Conservation (phyloP, 35 echinoderm and acorn worm species). For the Apostichopus japonicus region DNA sequence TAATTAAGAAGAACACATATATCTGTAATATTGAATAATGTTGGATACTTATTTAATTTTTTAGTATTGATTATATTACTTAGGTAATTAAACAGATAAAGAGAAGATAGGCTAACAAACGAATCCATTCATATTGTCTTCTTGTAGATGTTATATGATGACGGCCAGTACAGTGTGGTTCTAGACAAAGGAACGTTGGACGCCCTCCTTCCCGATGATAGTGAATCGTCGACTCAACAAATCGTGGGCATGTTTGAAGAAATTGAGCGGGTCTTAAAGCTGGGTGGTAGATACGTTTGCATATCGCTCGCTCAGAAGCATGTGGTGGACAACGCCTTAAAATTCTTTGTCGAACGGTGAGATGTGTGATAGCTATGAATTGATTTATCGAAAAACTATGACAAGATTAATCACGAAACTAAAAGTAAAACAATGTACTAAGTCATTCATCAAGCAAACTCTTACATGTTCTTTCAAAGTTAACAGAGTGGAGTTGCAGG, state of each 20-base stretch:
- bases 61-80: too few relatives aligned
- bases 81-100: too few relatives aligned
- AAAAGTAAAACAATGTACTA: too few relatives aligned
- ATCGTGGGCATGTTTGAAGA: constrained; percentile 66
- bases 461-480: not conserved
- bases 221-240: not conserved
- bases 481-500: too few relatives aligned
- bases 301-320: constrained; percentile 82
- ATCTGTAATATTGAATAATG: too few relatives aligned
- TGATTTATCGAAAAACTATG: too few relatives aligned
- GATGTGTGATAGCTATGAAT: not conserved
- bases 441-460: too few relatives aligned
- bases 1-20: too few relatives aligned
- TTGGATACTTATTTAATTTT: too few relatives aligned
- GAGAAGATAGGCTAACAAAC: too few relatives aligned
- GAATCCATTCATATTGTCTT: not conserved
- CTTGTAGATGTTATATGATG: constrained; percentile 85
- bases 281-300: constrained; percentile 90
- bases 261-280: constrained; percentile 71
- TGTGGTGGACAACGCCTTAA: constrained; percentile 58
- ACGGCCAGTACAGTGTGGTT: constrained; percentile 76
- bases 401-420: too few relatives aligned
- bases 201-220: constrained; percentile 59
- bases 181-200: constrained; percentile 86
- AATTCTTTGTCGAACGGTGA: constrained; percentile 78